Base-by-base conservation (phyloP, 1,140 invertebrate species). In the Lethrus apterus region DNA sequence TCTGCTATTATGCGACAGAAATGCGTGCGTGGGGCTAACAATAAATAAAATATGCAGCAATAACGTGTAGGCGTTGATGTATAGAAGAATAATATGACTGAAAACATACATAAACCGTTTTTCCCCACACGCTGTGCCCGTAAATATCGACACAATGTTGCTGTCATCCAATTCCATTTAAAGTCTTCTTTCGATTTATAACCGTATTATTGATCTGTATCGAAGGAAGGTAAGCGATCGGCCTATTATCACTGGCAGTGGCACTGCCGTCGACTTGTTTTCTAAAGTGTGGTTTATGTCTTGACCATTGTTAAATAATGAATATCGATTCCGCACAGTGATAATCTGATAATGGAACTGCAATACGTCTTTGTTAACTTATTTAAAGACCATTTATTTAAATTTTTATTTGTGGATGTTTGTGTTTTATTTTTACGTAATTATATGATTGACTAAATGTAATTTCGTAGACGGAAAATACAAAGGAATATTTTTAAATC, bases 131-230 rank as follows among this genome's bases (percentile, higher is more conserved):
- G 19, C 14, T 31, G 31, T 3, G 30, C 9, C 18, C 42, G 11
- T 44, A 44, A 44, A 44, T 44, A 44, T 44, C 14, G 21, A 31
- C 13, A 44, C 42, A 44, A 44, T 33, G 42, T 15, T 24, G 29
- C 15, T 33, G 30, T 32, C 29, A 44, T 33, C 30, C 29, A 18
- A 13, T 31, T 23, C 42, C 42, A 17, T 44, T 34, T 44, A 44
- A 44, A 44, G 15, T 24, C 42, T 31, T 21, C 31, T 18, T 5
- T 31, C 42, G 18, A 44, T 44, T 44, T 44, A 44, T 44, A 44
- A 44, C 42, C 29, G 42, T 15, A 44, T 44, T 44, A 44, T 44
- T 44, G 42, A 44, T 44, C 42, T 8, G 18, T 44, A 44, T 44
- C 42, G 30, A 21, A 33, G 32, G 23, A 7, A 23, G 29, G 29